Percentiles rank a stretch among this genome's conserved stretches.
Conservation (phyloP, 35 echinoderm and acorn worm genomes). For the Hemicentrotus pulcherrimus region DNA sequence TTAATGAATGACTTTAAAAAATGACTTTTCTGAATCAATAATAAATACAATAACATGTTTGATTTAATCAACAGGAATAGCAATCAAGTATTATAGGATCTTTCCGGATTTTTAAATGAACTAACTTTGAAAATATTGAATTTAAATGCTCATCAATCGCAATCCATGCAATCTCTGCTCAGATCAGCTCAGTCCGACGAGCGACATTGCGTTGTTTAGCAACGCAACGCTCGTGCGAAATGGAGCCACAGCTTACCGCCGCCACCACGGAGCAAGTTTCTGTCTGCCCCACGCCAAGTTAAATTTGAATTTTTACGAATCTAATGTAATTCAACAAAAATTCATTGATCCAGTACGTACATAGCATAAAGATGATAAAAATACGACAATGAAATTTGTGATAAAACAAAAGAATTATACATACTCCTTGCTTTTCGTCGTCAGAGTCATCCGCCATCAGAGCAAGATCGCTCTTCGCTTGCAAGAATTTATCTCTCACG, state of each 20-base stretch:
- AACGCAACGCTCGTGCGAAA: slow-evolving; percentile 2
- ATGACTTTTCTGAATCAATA: too few species aligned
- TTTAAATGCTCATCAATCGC: too few species aligned
- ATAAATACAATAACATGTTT: too few species aligned
- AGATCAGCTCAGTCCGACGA: not conserved
- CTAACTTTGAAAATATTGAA: too few species aligned
- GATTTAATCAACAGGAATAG: too few species aligned
- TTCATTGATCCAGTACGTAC: not conserved
- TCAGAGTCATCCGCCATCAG: slow-evolving; percentile 81
- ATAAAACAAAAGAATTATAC: not conserved
- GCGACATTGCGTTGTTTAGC: not conserved
- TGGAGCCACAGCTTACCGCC: not conserved
- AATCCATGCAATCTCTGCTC: too few species aligned
- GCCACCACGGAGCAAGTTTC: not conserved
- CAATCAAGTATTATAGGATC: too few species aligned
- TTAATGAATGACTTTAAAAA: too few species aligned
- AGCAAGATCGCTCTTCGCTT: not conserved
- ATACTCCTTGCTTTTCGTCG: slow-evolving; percentile 74
- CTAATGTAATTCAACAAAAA: not conserved
- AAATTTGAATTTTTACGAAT: not conserved
- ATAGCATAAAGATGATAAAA: not conserved
- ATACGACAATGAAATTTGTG: not conserved
- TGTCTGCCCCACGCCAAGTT: not conserved
- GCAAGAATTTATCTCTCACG: slow-evolving; percentile 7
- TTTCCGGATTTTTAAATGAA: too few species aligned